Base-by-base conservation (phyloP, 2,113 vertebrate genomes). In the Prolemur simus region DNA sequence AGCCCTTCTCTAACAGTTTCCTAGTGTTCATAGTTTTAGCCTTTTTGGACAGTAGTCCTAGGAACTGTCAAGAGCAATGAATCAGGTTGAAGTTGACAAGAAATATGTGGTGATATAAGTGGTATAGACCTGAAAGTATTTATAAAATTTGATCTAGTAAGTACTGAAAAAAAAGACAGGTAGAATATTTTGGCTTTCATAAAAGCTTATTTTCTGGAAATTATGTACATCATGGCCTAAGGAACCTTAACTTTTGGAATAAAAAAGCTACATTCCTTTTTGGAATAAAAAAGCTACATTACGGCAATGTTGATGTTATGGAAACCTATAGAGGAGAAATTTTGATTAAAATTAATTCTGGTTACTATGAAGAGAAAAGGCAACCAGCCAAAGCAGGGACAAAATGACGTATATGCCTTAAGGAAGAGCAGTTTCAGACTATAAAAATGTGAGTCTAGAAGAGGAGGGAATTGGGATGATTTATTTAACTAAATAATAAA, bases 261-360 rank as follows among this genome's bases (percentile, higher is more conserved):
- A 89, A 95, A 98, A 98, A 98, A 98, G 88, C 66, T 97, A 54
- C 20, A 71, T 97, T 97, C 82, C 29, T 96, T 96, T 89, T 97
- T 95, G 83, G 95, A 97, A 96, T 96, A 89, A 95, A 98, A 98
- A 98, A 98, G 88, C 66, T 97, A 54, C 78, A 74, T 93, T 95
- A 80, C 60, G 93, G 96, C 25, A 95, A 86, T 76, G 94, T 90
- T 94, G 93, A 95, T 96, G 49, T 96, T 97, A 86, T 96, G 91
- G 96, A 98, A 98, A 96, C 96, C 96, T 87, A 60, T 92, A 87
- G 93, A 97, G 93, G 87, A 96, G 88, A 97, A 13, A 81, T 77
- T 97, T 58, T 95, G 96, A 97, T 98, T 98, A 98, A 98, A 98
- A 98, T 97, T 82, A 97, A 98, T 98, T 98, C 85, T 74, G 91